Conservation (phyloP, 1,140 invertebrate species). For the Saccostrea echinata region DNA sequence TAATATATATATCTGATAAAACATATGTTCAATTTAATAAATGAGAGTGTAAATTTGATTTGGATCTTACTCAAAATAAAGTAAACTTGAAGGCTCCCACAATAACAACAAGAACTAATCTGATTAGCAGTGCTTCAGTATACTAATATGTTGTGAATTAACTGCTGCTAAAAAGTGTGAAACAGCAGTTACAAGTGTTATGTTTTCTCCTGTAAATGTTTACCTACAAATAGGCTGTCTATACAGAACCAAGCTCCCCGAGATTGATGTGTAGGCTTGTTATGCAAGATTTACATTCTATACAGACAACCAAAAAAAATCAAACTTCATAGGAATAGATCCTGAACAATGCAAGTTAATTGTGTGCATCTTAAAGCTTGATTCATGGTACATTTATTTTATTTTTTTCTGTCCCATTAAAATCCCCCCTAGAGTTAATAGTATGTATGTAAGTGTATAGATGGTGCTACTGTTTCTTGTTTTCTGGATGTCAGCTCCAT, state of each 20-base stretch:
- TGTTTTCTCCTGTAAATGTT: conserved; percentile 17
- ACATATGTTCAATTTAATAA: neutral
- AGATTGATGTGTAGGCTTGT: conserved; percentile 40
- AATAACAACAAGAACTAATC: neutral
- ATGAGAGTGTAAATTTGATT: neutral
- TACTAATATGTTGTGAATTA: conserved; percentile 11
- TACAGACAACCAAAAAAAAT: conserved; percentile 2
- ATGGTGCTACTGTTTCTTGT: neutral
- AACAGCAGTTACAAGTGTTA: conserved; percentile 32
- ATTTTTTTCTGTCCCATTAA: neutral
- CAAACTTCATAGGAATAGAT: neutral
- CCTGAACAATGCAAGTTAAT: conserved; percentile 17
- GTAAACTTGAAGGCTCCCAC: neutral
- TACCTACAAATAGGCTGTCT: conserved; percentile 16
- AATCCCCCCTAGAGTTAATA: neutral
- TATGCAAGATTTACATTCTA: conserved; percentile 40
- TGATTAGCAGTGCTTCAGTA: neutral
- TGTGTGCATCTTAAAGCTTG: conserved; percentile 7
- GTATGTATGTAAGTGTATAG: neutral
- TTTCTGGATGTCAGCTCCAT: neutral
- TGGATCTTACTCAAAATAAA: neutral
- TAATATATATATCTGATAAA: neutral
- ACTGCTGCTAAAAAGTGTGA: conserved; percentile 11
- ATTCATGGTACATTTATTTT: neutral
- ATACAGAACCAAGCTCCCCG: neutral